A percentile compares a stretch with the other conserved stretches of the same genome.
Conservation (phyloP, 2,797 vertebrate species). For the Poeciliopsis infans region DNA sequence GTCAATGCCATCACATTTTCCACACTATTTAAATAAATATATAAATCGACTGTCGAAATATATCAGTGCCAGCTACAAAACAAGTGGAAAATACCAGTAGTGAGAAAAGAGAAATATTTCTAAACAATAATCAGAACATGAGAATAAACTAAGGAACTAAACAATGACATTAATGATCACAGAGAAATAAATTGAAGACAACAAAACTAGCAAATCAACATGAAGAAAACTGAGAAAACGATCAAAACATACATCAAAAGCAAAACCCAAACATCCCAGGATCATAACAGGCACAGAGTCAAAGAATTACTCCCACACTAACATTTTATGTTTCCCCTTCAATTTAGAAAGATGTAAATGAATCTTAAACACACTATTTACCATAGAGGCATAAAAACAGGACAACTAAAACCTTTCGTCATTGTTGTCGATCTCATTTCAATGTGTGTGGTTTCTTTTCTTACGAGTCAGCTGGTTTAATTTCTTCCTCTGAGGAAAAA, state of each 20-base stretch:
- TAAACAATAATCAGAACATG: background rate
- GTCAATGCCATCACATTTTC: background rate
- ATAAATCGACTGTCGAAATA: background rate
- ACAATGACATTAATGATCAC: background rate
- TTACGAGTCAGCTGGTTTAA: slow-evolving; percentile 7
- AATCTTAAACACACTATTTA: background rate
- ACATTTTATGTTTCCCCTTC: background rate
- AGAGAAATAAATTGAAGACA: background rate
- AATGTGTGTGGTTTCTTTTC: background rate
- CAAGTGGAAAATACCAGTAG: background rate
- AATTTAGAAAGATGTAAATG: background rate
- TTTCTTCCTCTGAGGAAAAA: slow-evolving; percentile 1
- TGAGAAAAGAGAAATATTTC: background rate
- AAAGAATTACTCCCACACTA: background rate
- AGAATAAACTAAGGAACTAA: background rate
- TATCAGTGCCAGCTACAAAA: background rate
- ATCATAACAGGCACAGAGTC: background rate
- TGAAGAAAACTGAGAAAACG: background rate
- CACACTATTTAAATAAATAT: background rate
- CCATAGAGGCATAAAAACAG: background rate
- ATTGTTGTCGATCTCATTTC: background rate
- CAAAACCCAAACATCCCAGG: background rate
- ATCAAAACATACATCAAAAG: background rate
- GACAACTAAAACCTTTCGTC: background rate
- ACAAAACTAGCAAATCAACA: background rate